Conservation (phyloP, 2,797 vertebrate species). For the Cyclopterus lumpus region DNA sequence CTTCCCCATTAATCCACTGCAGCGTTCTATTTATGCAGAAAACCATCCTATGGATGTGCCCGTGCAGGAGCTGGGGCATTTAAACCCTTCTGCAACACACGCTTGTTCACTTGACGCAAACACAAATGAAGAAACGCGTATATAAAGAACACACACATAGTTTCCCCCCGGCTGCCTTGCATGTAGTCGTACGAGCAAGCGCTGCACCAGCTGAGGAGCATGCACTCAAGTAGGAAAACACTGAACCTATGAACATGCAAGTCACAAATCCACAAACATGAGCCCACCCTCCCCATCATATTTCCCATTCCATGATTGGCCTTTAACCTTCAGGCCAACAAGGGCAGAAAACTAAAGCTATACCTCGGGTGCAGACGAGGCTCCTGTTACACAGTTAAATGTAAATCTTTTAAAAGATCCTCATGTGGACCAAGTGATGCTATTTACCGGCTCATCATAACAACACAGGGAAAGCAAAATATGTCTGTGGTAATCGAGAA, state of each 20-base stretch:
- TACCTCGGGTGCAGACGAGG: slow-evolving; percentile 23
- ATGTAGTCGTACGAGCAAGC: slow-evolving; percentile 31
- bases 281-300: slow-evolving; percentile 22
- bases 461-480: slow-evolving; percentile 21
- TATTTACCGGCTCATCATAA: slow-evolving; percentile 30
- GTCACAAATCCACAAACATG: slow-evolving; percentile 35
- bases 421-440: background rate
- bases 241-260: slow-evolving; percentile 58
- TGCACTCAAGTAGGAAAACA: slow-evolving; percentile 52
- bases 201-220: slow-evolving; percentile 43
- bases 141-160: slow-evolving; percentile 46
- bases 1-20: slow-evolving; percentile 81
- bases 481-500: background rate
- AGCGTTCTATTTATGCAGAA: slow-evolving; percentile 78
- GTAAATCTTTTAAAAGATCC: slow-evolving; percentile 32
- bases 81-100: slow-evolving; percentile 61
- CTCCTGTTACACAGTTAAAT: slow-evolving; percentile 31
- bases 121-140: slow-evolving; percentile 48
- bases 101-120: slow-evolving; percentile 52
- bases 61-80: slow-evolving; percentile 71
- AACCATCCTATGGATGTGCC: slow-evolving; percentile 79
- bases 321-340: slow-evolving; percentile 52
- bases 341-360: slow-evolving; percentile 32
- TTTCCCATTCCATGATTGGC: slow-evolving; percentile 47
- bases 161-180: slow-evolving; percentile 44